Evolutionary conservation across 1,140 invertebrate species (phyloP).

Genomic region (Lasaia peninsularis): DNA sequence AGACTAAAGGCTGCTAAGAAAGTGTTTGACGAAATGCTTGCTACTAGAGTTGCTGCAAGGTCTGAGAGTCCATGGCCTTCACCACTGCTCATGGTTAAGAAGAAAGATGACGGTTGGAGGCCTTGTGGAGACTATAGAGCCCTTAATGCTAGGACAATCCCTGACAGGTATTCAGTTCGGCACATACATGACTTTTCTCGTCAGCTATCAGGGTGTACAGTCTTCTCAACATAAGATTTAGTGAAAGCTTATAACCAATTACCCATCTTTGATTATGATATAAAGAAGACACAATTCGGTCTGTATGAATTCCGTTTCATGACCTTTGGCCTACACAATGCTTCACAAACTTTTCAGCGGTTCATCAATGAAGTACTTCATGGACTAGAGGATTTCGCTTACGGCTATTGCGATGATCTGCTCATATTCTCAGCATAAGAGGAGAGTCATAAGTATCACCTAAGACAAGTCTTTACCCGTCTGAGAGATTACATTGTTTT

Average conservation of each 20-base stretch:
- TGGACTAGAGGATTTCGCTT: not conserved
- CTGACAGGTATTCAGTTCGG: not conserved
- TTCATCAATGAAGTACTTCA: not conserved
- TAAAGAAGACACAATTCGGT: too few species aligned
- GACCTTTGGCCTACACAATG: not conserved
- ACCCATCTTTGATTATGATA: too few species aligned
- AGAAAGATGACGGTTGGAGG: not conserved
- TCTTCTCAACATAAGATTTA: not conserved
- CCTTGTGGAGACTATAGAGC: not conserved
- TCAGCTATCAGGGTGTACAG: not conserved
- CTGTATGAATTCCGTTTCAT: not conserved
- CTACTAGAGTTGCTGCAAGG: too few species aligned
- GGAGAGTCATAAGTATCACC: not conserved
- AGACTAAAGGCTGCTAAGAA: too few species aligned
- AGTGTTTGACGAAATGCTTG: too few species aligned
- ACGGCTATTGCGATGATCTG: not conserved
- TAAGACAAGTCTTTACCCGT: constrained; percentile 4
- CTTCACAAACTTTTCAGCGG: not conserved
- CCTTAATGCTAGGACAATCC: too few species aligned
- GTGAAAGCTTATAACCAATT: not conserved
- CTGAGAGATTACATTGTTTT: not conserved
- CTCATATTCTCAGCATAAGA: not conserved
- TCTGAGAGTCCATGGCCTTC: not conserved
- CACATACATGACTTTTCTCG: not conserved
- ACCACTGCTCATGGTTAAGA: not conserved